phyloP scores from a whole-genome alignment of 2,888 invertebrate species.

The Luperina testacea region DNA sequence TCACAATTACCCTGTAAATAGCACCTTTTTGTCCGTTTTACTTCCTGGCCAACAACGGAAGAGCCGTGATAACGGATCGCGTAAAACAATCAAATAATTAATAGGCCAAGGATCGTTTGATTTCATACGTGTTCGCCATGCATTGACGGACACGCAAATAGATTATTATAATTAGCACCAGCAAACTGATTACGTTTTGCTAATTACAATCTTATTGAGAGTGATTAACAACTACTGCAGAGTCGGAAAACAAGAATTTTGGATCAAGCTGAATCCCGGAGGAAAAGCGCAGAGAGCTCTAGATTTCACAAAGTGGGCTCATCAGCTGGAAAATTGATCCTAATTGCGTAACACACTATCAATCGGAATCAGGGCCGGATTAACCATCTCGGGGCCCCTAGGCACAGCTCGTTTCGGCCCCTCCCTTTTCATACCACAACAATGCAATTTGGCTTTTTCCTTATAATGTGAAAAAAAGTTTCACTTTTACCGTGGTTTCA shows the following conservation, averaged over 20 bases:
- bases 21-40: slow-evolving; percentile 38
- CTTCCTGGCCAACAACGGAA: slow-evolving; percentile 65
- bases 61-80: slow-evolving; percentile 65
- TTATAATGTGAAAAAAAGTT: too few species aligned
- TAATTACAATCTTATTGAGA: slow-evolving; percentile 38
- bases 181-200: slow-evolving; percentile 21
- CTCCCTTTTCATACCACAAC: too few species aligned
- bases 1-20: slow-evolving; percentile 40
- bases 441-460: too few species aligned
- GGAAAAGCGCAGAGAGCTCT: neutral
- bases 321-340: neutral
- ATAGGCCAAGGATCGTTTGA: slow-evolving; percentile 69
- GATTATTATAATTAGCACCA: slow-evolving; percentile 41
- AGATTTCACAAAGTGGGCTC: neutral
- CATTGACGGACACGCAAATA: slow-evolving; percentile 45
- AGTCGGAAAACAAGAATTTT: neutral
- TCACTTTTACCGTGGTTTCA: too few species aligned
- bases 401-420: too few species aligned
- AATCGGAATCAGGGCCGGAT: too few species aligned
- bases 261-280: neutral
- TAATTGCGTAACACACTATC: too few species aligned
- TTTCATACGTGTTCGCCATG: slow-evolving; percentile 48
- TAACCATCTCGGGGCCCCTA: too few species aligned
- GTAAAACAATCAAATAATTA: slow-evolving; percentile 58
- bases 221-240: neutral